A percentile compares a stretch with the other conserved stretches of the same genome.
Conservation (phyloP, 2,888 invertebrate species). For the Cephus pulcher region DNA sequence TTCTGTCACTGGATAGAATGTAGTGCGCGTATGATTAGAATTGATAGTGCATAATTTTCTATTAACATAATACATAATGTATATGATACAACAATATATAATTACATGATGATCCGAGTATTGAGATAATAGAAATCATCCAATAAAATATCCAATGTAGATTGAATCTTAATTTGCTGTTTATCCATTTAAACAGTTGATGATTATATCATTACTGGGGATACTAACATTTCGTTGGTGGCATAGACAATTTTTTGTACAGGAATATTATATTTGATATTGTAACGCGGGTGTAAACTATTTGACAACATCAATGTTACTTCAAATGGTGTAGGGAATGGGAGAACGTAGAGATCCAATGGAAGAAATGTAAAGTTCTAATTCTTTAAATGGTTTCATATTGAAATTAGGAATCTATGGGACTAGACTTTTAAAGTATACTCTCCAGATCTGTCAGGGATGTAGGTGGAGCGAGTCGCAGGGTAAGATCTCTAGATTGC, state of each 20-base stretch:
- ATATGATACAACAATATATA: constrained; percentile 27
- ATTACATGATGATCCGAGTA: constrained; percentile 35
- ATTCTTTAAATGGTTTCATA: background rate
- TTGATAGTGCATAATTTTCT: background rate
- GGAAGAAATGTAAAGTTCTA: background rate
- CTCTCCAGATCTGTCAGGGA: constrained; percentile 60
- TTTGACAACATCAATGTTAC: background rate
- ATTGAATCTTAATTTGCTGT: background rate
- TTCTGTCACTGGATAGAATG: background rate
- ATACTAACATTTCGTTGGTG: background rate
- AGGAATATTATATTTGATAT: background rate
- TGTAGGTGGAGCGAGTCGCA: constrained; percentile 60
- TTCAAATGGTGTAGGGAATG: background rate
- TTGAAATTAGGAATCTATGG: constrained; percentile 6
- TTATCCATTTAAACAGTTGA: background rate
- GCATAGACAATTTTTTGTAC: background rate
- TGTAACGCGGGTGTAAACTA: background rate
- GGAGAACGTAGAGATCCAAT: background rate
- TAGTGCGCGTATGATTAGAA: background rate
- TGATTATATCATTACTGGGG: background rate
- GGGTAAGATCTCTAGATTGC: constrained; percentile 45
- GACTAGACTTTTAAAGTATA: constrained; percentile 61
- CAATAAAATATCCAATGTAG: too few species aligned
- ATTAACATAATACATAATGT: background rate
- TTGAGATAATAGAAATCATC: constrained; percentile 13